phyloP scores from a whole-genome alignment of 2,797 vertebrate genomes.

The Esox masquinongy region DNA sequence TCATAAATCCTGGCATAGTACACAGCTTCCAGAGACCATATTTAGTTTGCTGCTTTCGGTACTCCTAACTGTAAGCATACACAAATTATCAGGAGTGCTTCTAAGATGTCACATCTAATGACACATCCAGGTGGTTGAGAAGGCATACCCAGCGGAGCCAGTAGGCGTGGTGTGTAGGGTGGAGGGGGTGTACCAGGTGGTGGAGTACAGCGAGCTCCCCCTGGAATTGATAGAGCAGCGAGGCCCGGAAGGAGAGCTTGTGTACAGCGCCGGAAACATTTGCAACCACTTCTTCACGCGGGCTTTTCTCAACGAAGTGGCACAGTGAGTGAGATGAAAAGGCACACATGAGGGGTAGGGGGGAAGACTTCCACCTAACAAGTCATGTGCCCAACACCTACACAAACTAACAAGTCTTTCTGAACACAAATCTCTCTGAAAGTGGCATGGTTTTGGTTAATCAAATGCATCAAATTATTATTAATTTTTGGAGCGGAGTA shows the following conservation, averaged over 20 bases:
- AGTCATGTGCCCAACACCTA: neutral
- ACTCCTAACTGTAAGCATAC: too few relatives aligned
- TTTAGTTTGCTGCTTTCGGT: too few relatives aligned
- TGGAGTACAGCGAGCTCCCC: constrained; percentile 93
- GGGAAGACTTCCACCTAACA: neutral
- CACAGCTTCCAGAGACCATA: too few relatives aligned
- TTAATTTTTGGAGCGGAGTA: neutral
- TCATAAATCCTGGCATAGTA: too few relatives aligned
- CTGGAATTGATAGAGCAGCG: constrained; percentile 68
- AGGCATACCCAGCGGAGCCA: constrained; percentile 82
- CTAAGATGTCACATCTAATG: neutral
- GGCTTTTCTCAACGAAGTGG: constrained; percentile 79
- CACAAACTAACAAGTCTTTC: too few relatives aligned
- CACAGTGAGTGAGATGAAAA: constrained; percentile 72
- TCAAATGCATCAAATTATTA: neutral
- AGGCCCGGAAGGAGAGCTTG: constrained; percentile 70
- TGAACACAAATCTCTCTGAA: neutral
- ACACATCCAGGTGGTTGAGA: constrained; percentile 87
- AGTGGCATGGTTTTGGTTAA: neutral
- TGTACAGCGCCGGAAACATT: constrained; percentile 87
- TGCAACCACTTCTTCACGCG: constrained; percentile 95
- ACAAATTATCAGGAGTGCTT: neutral
- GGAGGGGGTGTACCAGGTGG: constrained; percentile 84
- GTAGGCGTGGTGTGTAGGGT: constrained; percentile 92
- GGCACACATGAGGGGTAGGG: neutral